phyloP scores from a whole-genome alignment of 1,140 invertebrate genomes.

The Leguminivora glycinivorella region DNA sequence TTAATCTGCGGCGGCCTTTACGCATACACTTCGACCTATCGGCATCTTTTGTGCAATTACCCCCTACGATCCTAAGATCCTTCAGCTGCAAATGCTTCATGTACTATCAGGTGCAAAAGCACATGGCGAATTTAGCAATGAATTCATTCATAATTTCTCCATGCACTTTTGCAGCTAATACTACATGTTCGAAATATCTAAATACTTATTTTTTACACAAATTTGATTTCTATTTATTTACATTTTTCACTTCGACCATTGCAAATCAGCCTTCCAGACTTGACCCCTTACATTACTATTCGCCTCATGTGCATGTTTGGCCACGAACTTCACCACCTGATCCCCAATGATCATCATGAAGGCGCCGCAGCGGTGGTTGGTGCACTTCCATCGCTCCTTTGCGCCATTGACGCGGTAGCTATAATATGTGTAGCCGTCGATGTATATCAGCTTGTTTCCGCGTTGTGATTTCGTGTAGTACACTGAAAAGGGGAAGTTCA shows the following conservation, averaged over 20 bases:
- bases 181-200: too few relatives aligned
- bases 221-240: not conserved
- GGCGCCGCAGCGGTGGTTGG: not conserved
- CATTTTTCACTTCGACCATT: not conserved
- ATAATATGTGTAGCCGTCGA: slow-evolving; percentile 7
- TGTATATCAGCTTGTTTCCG: slow-evolving; percentile 27
- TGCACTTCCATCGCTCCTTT: slow-evolving; percentile 7
- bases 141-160: too few relatives aligned
- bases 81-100: too few relatives aligned
- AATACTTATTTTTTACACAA: too few relatives aligned
- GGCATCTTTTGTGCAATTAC: too few relatives aligned
- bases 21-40: too few relatives aligned
- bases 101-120: too few relatives aligned
- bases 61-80: too few relatives aligned
- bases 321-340: slow-evolving; percentile 1
- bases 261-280: not conserved
- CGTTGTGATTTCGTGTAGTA: slow-evolving; percentile 11
- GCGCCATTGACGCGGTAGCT: not conserved
- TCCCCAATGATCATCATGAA: not conserved
- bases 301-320: not conserved
- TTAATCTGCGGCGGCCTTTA: too few relatives aligned
- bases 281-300: not conserved
- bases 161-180: too few relatives aligned
- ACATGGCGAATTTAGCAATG: too few relatives aligned
- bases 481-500: not conserved